Conservation (phyloP, 2,888 invertebrate genomes). For the Operophtera brumata region DNA sequence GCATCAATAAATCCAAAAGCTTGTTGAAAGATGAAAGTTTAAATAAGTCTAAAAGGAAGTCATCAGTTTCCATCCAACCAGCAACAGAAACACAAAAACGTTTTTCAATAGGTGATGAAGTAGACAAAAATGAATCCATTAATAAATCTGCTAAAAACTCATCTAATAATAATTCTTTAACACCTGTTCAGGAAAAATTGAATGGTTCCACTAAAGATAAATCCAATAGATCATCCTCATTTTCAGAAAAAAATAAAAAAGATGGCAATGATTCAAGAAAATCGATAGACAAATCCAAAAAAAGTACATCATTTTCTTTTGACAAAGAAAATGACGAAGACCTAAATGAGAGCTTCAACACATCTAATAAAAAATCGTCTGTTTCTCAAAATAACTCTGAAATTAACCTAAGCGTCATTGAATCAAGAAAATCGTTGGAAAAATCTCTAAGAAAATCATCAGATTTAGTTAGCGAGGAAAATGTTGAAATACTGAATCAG, state of each 20-base stretch:
- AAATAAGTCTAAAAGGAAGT: slow-evolving; percentile 34
- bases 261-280: slow-evolving; percentile 17
- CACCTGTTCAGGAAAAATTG: not conserved
- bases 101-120: slow-evolving; percentile 15
- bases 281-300: not conserved
- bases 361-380: slow-evolving; percentile 27
- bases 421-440: not conserved
- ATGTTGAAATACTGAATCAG: slow-evolving; percentile 11
- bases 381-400: slow-evolving; percentile 4
- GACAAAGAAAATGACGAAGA: slow-evolving; percentile 1
- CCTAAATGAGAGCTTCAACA: slow-evolving; percentile 13
- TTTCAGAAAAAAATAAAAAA: slow-evolving; percentile 12
- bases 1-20: too few species aligned
- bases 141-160: not conserved
- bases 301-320: not conserved
- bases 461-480: not conserved
- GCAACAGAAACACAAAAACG: slow-evolving; percentile 26
- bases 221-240: slow-evolving; percentile 4
- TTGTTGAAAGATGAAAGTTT: slow-evolving; percentile 15
- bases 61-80: slow-evolving; percentile 29
- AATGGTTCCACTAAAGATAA: slow-evolving; percentile 6
- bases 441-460: not conserved
- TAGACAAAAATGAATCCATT: slow-evolving; percentile 11
- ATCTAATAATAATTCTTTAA: not conserved
- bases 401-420: slow-evolving; percentile 5